Base-by-base conservation (phyloP, 2,113 vertebrate genomes). In the Fregata magnificens region DNA sequence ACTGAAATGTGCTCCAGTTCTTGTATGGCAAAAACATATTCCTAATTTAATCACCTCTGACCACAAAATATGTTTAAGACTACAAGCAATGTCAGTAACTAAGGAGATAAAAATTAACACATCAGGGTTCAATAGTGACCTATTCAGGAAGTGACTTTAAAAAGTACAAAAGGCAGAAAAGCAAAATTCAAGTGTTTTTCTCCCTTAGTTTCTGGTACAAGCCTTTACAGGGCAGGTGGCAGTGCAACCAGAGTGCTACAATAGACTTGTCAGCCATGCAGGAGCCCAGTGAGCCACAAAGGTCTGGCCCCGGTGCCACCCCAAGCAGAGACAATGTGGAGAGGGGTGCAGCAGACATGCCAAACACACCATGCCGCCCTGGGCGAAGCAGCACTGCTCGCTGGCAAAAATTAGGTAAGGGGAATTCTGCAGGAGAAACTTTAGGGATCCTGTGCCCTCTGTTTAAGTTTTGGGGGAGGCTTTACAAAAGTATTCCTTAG, bases 321-420 rank as follows among this genome's bases (percentile, higher is more conserved):
- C 25, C 58, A 24, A 24, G 38, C 42, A 52, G 65, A 52, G 31
- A 22, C 0, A 0, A 17, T 2, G 1, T 5, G 16, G 13, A 17
- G 16, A 26, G 5, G 5, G 28, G 22, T 26, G 29, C 20, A 58
- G 70, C 44, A 25, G 50, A 16, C 38, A 6, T 6, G 59, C 31
- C 29, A 25, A 63, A 49, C 10, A 24, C 31, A 26, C 2, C 21
- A 40, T 18, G 31, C 44, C 32, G 36, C 10, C 4, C 0, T 2
- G 0, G 38, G 34, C n/a, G 42, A 47, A 77, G 58, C 77, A 61
- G 38, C 15, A 7, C 19, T 19, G 26, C 42, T 74, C 4, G 1
- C 34, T 12, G 16, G 31, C 50, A 74, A 59, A 85, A 82, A n/a
- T 10, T 18, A 63, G 28, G 16, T 2, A 11, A 81, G 38, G 47